Base-by-base conservation (phyloP, 2,888 invertebrate species). In the Sceliomorpha sp. region DNA sequence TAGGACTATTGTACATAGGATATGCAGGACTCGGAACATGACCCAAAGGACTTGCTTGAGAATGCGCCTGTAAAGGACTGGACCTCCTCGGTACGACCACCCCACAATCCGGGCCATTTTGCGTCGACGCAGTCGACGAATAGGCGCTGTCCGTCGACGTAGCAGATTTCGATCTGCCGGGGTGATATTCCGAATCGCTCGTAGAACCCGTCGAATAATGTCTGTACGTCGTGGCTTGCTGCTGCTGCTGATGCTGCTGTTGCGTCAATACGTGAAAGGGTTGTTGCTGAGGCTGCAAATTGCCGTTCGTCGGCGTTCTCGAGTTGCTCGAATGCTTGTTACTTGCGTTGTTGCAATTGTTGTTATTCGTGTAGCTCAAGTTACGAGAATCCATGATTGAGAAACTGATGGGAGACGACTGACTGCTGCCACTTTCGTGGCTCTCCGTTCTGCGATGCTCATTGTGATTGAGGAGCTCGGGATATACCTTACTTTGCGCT, bases 1-100 rank as follows among this genome's bases (percentile, higher is more conserved):
- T 92, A 13, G 95, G 95, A 88, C 94, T 95, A 86, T 95, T 94
- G 87, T 95, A 95, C 91, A 94, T 92, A 31, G 95, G 95, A 89
- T 95, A 95, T 2, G 93, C 94, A 40, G 94, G 94, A 89, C 94
- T 94, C 76, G 93, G 92, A 17, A 92, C 93, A 87, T 94, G 94
- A 48, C 93, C 92, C 47, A 94, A 82, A 1, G 94, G 94, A 60
- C 94, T 94, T 27, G 93, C 92, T 83, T 94, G 93, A 7, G 94
- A 92, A 78, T 93, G 92, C 6, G 92, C 91, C 83, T 91, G 93
- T 84, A 90, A 89, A 69, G 90, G 94, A 87, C 94, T 94, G 24
- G 92, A 93, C 76, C 94, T 89, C 76, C 94, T 89, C 1, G 93
- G 92, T 13, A 92, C 91, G 34, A 92, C 93, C 24, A 90, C 91